Evolutionary conservation across 2,888 invertebrate genomes (phyloP), one percentile per base, ranked within the genome.

Genomic region (Hirtodrosophila histrioides): DNA sequence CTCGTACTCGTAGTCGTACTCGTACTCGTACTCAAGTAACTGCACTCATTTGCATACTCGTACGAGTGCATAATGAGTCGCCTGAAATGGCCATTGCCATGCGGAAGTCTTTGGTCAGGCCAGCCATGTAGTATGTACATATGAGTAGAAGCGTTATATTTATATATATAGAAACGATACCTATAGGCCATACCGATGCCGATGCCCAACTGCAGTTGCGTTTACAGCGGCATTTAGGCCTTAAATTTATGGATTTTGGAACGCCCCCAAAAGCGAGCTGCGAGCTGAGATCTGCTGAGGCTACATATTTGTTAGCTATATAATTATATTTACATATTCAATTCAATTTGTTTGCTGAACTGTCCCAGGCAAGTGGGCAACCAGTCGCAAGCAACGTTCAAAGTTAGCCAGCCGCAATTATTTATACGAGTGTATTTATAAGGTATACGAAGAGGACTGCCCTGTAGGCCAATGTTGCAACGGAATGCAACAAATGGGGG

Each of bases 251-350:
- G 77, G 75, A 40, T 53, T 64, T 60, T 65, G 62, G 73, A 79
- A 84, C 82, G 86, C 63, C 68, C 55, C 50, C 55, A 51, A 46
- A 51, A 36, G 33, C 1, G 10, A 40, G 12, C 27, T 11, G 27
- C n/a, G 50, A 23, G 40, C 44, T 39, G 5, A 11, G n/a, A 23
- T 6, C n/a, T 9, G 36, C 17, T 29, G 23, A 57, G 9, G 44
- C 27, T 27, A 23, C 24, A 9, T 40, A 45, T 4, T n/a, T 23
- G 24, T 37, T 24, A 33, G n/a, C 37, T 11, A 37, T 53, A 66
- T 79, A 87, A 86, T 88, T 86, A 86, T 75, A 82, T 86, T 82
- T 75, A 88, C 75, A 88, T 88, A 82, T 88, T 82, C 76, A 78
- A 88, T 82, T 82, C 83, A 88, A 88, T 88, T 82, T 86, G 88